phyloP scores from a whole-genome alignment of 2,888 invertebrate species.

The Rhagium mordax region DNA sequence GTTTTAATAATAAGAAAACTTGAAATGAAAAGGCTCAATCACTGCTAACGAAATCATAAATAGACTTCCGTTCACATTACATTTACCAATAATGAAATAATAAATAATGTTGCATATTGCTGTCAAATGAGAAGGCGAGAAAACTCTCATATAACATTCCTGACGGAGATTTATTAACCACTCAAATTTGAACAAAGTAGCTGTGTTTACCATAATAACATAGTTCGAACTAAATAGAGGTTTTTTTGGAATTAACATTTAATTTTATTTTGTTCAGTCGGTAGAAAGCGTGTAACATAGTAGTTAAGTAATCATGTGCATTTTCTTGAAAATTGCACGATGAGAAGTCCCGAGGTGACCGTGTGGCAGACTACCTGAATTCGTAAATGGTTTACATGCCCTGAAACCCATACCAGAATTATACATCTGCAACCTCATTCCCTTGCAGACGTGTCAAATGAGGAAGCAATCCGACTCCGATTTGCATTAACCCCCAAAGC shows the following conservation, averaged over 20 bases:
- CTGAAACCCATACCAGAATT: slow-evolving; percentile 52
- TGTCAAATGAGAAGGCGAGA: too few relatives aligned
- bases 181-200: slow-evolving; percentile 1
- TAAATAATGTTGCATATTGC: too few relatives aligned
- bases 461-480: slow-evolving; percentile 56
- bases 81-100: too few relatives aligned
- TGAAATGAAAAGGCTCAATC: too few relatives aligned
- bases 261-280: slow-evolving; percentile 17
- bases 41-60: too few relatives aligned
- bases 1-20: too few relatives aligned
- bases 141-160: background rate
- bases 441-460: slow-evolving; percentile 57
- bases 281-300: slow-evolving; percentile 59
- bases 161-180: background rate
- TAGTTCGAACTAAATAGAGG: background rate
- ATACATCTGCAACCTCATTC: slow-evolving; percentile 47
- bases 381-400: slow-evolving; percentile 55
- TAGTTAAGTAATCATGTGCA: slow-evolving; percentile 63
- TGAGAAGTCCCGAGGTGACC: slow-evolving; percentile 56
- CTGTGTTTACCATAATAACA: slow-evolving; percentile 9
- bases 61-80: too few relatives aligned
- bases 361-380: slow-evolving; percentile 61
- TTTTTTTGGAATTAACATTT: slow-evolving; percentile 19
- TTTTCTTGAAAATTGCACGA: slow-evolving; percentile 59
- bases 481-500: slow-evolving; percentile 55